These are phyloP conservation scores for Nymphalis urticae DNA, from an alignment of 2,888 invertebrate species.

Conservation along the genomic window DNA sequence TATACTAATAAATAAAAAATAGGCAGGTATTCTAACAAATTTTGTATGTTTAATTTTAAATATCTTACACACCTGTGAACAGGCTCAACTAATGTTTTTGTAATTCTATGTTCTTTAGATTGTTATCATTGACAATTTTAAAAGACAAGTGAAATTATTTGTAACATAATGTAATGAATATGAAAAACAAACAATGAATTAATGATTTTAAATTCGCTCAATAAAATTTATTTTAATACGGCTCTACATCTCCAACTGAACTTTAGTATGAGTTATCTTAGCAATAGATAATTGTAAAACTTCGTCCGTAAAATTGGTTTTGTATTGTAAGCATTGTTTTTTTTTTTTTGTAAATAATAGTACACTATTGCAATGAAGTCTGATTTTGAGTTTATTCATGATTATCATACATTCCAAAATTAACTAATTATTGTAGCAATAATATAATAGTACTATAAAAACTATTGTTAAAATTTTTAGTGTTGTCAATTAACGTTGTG, in stretches of 20 bases:
- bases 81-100: neutral
- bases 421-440: constrained; percentile 19
- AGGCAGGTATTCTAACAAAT: too few relatives aligned
- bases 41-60: neutral
- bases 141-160: neutral
- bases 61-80: neutral
- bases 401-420: constrained; percentile 21
- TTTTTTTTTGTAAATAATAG: too few relatives aligned
- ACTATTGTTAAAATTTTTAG: constrained; percentile 23
- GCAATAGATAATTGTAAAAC: too few relatives aligned
- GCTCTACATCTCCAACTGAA: too few relatives aligned
- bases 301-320: too few relatives aligned
- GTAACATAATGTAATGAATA: too few relatives aligned
- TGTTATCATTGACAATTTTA: neutral
- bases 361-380: neutral
- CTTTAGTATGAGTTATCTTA: too few relatives aligned
- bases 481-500: constrained; percentile 50
- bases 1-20: too few relatives aligned
- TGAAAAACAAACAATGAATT: too few relatives aligned
- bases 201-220: too few relatives aligned
- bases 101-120: neutral
- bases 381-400: neutral
- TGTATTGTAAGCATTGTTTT: too few relatives aligned
- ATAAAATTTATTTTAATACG: too few relatives aligned
- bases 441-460: constrained; percentile 5